phyloP scores from a whole-genome alignment of 1,140 invertebrate species.

The Procambarus clarkii region DNA sequence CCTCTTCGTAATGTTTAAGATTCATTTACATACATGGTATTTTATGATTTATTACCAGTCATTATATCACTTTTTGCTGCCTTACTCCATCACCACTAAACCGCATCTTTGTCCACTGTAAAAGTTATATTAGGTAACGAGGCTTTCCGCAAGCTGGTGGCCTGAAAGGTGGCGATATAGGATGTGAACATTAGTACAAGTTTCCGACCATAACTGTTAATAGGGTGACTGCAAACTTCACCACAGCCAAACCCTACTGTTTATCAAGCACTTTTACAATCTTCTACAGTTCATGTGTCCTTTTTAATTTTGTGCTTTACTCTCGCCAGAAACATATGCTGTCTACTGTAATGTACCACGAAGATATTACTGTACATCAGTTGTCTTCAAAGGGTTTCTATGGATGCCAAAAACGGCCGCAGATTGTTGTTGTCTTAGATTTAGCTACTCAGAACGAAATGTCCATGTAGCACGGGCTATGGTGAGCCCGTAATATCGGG shows the following conservation, averaged over 20 bases:
- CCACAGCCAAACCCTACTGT: neutral
- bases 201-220: too few species aligned
- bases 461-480: too few species aligned
- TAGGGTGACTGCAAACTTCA: too few species aligned
- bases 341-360: neutral
- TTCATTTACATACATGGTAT: neutral
- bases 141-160: neutral
- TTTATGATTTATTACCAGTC: neutral
- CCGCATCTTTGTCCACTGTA: neutral
- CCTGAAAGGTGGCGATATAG: neutral
- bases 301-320: too few species aligned
- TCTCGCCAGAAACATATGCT: neutral
- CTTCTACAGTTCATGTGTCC: too few species aligned
- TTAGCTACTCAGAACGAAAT: too few species aligned
- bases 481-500: too few species aligned
- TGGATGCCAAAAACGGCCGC: neutral
- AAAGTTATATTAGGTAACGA: neutral
- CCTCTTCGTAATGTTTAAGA: too few species aligned
- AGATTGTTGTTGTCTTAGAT: too few species aligned
- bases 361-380: neutral
- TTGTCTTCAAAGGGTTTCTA: neutral
- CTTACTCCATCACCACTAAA: neutral
- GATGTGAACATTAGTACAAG: neutral
- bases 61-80: neutral
- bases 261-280: neutral